Evolutionary conservation across 1,140 invertebrate genomes (phyloP), one percentile per base, ranked within the genome.

Genomic region (Sesamia nonagrioides): DNA sequence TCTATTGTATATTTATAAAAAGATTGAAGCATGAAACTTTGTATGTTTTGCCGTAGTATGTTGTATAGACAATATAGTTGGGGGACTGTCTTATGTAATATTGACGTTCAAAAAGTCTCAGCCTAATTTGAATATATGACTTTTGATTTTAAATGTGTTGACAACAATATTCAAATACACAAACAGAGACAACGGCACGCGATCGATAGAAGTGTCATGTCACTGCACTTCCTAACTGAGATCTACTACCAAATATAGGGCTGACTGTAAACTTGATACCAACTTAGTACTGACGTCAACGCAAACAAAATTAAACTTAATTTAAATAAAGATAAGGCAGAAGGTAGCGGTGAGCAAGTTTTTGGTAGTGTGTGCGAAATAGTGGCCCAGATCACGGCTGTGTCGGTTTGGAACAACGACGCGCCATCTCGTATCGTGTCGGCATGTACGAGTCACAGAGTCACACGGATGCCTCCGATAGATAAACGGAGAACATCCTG

Each of bases 391-490:
- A 89, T 91, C 81, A 84, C 79, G 84, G 84, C 77, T 86, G 79
- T 77, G 37, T 18, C 15, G 18, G 66, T 69, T 66, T 60, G 54
- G 68, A 71, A 52, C 63, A 75, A 48, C 69, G 68, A 60, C 73
- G 77, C 71, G 73, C 79, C 83, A 83, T 75, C 73, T 75, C 63
- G 73, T 45, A 80, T 84, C 91, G 90, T 92, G 91, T 87, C 83
- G 91, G 91, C 85, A 93, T 89, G 90, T 87, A 73, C 80, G 54
- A 74, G 80, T 81, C 77, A 73, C 78, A 80, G 54, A 74, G 80
- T 81, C 74, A 73, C 78, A 72, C 63, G 87, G 89, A 91, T 92
- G 90, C 84, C 84, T 90, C 63, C 82, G 76, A 91, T 86, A 88
- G 91, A 93, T 93, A 93, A 89, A 82, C 78, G 78, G 74, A 13